Conservation (phyloP, 2,113 vertebrate genomes). For the Oreochromis tanganicae region DNA sequence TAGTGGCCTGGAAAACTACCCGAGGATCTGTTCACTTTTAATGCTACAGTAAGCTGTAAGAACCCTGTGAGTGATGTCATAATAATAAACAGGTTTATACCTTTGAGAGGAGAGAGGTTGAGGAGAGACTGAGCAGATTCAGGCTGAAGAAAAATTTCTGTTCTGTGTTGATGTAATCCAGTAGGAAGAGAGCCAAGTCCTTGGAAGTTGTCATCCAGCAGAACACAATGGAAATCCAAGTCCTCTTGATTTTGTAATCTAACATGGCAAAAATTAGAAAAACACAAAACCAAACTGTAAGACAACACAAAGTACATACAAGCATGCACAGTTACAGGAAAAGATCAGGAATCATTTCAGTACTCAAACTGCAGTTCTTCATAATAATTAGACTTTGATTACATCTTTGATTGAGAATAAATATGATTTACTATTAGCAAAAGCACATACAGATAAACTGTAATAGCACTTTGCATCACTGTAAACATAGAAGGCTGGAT, state of each 20-base stretch:
- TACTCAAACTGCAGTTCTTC: not conserved
- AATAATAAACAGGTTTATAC: not conserved
- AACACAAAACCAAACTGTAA: not conserved
- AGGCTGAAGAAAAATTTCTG: not conserved
- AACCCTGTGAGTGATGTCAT: not conserved
- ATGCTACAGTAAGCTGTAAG: too few relatives aligned
- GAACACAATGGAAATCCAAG: not conserved
- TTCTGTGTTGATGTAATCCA: not conserved
- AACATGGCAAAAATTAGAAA: not conserved
- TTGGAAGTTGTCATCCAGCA: not conserved
- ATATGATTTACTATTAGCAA: not conserved
- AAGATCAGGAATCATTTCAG: not conserved
- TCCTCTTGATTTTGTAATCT: not conserved
- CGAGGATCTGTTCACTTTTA: not conserved
- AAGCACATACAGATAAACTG: not conserved
- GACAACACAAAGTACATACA: not conserved
- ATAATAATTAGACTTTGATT: not conserved
- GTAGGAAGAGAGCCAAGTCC: not conserved
- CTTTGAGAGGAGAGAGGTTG: not conserved
- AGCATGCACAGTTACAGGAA: not conserved
- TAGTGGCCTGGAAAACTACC: not conserved
- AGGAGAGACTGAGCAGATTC: not conserved
- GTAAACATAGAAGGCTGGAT: not conserved
- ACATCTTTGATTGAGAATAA: not conserved
- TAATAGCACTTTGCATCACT: not conserved